Evolutionary conservation across 30 jellyfish, hydroid and myxozoan species (phyloP).

Genomic region (Chrysaora quinquecirrha): DNA sequence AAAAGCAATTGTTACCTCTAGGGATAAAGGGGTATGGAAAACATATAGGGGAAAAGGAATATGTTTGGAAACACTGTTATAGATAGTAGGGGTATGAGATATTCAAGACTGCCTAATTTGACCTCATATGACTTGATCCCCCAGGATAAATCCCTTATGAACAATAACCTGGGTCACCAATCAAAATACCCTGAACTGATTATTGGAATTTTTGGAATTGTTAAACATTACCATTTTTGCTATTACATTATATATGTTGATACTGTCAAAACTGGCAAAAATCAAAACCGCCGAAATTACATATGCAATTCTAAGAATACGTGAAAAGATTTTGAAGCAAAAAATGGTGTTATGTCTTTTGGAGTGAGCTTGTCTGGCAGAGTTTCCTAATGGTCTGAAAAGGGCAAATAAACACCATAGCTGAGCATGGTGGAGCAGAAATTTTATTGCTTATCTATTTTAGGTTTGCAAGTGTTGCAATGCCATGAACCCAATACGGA

Average conservation of each 20-base stretch:
- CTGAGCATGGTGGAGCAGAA: too few relatives aligned
- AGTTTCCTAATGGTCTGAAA: conserved; percentile 1
- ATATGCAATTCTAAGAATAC: not conserved
- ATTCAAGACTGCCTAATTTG: not conserved
- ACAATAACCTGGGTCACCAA: not conserved
- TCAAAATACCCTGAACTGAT: too few relatives aligned
- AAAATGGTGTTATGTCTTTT: not conserved
- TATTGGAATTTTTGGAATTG: too few relatives aligned
- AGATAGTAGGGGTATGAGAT: not conserved
- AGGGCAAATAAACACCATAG: conserved; percentile 1
- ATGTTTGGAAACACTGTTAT: not conserved
- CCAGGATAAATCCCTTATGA: not conserved
- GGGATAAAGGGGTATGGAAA: conserved; percentile 1
- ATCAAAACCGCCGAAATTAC: too few relatives aligned
- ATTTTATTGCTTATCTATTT: too few relatives aligned
- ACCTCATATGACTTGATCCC: conserved; percentile 1
- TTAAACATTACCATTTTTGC: too few relatives aligned
- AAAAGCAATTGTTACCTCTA: not conserved
- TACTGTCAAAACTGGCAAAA: not conserved
- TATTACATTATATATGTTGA: not conserved
- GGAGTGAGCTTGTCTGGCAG: not conserved
- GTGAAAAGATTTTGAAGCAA: not conserved
- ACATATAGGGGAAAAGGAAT: not conserved
- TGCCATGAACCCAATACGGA: not conserved
- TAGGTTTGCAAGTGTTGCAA: conserved; percentile 1